Percentiles rank a stretch among this genome's conserved stretches.
Evolutionary conservation across 2,113 vertebrate species (phyloP).

Genomic region (Elephantulus edwardii): DNA sequence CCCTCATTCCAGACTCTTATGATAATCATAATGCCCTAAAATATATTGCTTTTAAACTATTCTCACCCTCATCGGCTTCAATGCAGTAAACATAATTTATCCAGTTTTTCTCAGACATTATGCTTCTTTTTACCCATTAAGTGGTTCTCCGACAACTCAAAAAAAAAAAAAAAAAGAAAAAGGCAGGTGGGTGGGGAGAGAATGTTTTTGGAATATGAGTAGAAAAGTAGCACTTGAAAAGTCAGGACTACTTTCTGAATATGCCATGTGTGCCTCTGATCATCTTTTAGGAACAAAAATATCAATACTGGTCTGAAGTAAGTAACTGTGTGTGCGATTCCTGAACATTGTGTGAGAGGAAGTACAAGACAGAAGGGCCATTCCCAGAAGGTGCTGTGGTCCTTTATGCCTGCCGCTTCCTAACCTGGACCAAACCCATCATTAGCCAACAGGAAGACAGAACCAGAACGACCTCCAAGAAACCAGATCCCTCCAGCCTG

Average conservation of each 20-base stretch:
- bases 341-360: background rate
- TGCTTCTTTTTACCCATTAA: background rate
- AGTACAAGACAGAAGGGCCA: fast-evolving
- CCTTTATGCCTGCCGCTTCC: background rate
- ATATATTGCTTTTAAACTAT: no score
- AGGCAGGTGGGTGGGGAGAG: no score
- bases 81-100: no score
- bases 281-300: background rate
- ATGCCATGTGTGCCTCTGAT: fast-evolving
- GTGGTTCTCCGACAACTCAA: fast-evolving
- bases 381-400: background rate
- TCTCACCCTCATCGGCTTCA: no score
- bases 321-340: no score
- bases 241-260: background rate
- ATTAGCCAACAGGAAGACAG: background rate
- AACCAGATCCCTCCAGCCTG: background rate
- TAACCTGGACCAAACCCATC: background rate
- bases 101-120: no score
- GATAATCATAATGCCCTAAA: no score
- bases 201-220: background rate
- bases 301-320: no score
- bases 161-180: no score
- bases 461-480: background rate
- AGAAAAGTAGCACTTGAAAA: background rate
- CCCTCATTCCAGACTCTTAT: no score